Conservation (phyloP, 2,113 vertebrate species). For the Halcyon malimbica region DNA sequence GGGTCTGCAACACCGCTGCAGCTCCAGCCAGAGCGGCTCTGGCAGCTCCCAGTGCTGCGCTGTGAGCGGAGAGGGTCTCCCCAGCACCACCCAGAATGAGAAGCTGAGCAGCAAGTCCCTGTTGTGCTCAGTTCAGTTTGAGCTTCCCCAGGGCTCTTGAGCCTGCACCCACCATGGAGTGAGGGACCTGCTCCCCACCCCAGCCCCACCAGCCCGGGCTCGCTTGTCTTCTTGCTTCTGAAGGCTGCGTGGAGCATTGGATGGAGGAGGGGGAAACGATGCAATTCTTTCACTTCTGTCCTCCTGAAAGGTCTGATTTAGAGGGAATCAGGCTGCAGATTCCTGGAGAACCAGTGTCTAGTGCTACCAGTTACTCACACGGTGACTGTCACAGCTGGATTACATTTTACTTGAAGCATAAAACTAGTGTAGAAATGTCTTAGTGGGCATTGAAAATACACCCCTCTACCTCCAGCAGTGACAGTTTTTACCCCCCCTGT, state of each 20-base stretch:
- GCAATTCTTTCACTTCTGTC: background rate
- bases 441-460: background rate
- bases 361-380: background rate
- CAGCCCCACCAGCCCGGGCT: background rate
- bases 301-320: background rate
- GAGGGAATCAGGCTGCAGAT: background rate
- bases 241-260: fast-evolving
- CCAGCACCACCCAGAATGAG: fast-evolving
- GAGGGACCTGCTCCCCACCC: background rate
- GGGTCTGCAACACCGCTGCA: background rate
- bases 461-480: background rate
- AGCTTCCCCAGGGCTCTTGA: background rate
- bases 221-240: too few species aligned
- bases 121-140: background rate
- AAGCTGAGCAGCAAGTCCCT: background rate
- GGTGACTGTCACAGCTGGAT: background rate
- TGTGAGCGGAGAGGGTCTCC: background rate
- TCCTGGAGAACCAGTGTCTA: background rate
- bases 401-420: background rate
- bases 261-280: background rate
- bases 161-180: background rate
- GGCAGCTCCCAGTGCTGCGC: background rate
- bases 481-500: background rate
- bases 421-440: background rate
- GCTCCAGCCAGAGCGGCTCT: background rate